These are phyloP conservation scores for Amblyjoppa proteus DNA, from an alignment of 2,888 invertebrate species.

Conservation along the genomic window DNA sequence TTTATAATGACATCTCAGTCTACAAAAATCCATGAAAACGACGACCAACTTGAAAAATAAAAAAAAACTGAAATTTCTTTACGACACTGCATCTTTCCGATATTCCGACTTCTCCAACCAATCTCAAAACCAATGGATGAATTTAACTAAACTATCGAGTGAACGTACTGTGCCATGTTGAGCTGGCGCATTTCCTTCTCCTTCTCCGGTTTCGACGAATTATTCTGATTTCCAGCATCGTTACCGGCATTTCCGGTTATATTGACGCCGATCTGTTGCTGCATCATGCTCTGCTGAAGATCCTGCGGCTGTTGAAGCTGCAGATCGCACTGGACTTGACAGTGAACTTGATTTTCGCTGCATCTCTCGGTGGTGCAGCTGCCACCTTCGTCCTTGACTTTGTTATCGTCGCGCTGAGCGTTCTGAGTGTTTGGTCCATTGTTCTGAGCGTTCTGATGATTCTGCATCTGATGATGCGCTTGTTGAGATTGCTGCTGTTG, in stretches of 20 bases:
- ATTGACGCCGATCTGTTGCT: conserved; percentile 82
- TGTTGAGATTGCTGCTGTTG: conserved; percentile 80
- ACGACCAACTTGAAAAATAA: background rate
- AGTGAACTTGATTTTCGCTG: conserved; percentile 84
- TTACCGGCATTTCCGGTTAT: conserved; percentile 77
- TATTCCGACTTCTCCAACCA: background rate
- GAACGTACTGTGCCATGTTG: conserved; percentile 83
- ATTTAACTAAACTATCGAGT: background rate
- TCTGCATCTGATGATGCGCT: conserved; percentile 82
- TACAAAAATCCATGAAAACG: background rate
- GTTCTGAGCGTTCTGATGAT: conserved; percentile 85
- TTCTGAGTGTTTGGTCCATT: conserved; percentile 82
- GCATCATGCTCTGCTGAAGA: conserved; percentile 83
- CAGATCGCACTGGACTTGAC: conserved; percentile 84
- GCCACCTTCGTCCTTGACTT: conserved; percentile 84
- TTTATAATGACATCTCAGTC: background rate
- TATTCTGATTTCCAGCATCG: conserved; percentile 78
- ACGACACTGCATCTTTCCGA: background rate
- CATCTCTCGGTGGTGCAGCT: conserved; percentile 82
- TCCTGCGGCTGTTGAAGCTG: conserved; percentile 84
- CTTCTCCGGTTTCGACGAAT: conserved; percentile 79
- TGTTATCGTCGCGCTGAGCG: conserved; percentile 83
- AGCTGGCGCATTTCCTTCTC: conserved; percentile 83
- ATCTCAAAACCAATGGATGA: background rate
- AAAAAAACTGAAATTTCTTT: background rate